Conservation (phyloP, 2,888 invertebrate species). For the Campoplex nolae region DNA sequence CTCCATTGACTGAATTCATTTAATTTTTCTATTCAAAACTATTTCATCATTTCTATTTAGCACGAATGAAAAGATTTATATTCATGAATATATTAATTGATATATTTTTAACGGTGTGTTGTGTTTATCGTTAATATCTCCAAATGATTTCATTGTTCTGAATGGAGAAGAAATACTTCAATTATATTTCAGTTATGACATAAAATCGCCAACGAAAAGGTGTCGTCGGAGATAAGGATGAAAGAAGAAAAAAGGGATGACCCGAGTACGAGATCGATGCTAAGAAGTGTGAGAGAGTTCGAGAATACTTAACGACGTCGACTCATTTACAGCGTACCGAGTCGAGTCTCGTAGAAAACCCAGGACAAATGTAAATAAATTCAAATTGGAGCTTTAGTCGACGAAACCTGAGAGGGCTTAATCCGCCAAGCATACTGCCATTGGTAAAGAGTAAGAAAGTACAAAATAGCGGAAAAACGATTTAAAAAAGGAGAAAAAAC, state of each 20-base stretch:
- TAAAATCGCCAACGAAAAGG: neutral
- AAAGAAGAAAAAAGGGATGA: neutral
- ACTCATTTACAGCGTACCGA: constrained; percentile 73
- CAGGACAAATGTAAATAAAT: constrained; percentile 81
- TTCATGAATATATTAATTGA: neutral
- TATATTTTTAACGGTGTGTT: neutral
- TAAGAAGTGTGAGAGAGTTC: constrained; percentile 68
- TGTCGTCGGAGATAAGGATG: neutral
- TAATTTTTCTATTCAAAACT: neutral
- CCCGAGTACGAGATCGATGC: constrained; percentile 73
- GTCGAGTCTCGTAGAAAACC: constrained; percentile 71
- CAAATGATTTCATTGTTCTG: neutral
- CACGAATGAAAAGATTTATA: neutral
- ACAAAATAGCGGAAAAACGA: constrained; percentile 23
- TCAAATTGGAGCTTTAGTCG: constrained; percentile 75
- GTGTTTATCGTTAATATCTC: neutral
- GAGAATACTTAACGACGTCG: constrained; percentile 30
- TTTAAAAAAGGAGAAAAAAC: neutral
- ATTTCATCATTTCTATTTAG: neutral
- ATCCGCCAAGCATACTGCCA: constrained; percentile 76
- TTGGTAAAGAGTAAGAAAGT: constrained; percentile 44
- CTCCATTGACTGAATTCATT: neutral
- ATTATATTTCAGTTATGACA: neutral
- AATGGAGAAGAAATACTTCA: neutral
- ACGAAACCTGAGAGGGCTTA: constrained; percentile 69